A percentile compares a stretch with the other conserved stretches of the same genome.
These are phyloP conservation scores for Coccyzus lansbergi DNA, from an alignment of 2,797 vertebrate genomes.

Conservation along the genomic window DNA sequence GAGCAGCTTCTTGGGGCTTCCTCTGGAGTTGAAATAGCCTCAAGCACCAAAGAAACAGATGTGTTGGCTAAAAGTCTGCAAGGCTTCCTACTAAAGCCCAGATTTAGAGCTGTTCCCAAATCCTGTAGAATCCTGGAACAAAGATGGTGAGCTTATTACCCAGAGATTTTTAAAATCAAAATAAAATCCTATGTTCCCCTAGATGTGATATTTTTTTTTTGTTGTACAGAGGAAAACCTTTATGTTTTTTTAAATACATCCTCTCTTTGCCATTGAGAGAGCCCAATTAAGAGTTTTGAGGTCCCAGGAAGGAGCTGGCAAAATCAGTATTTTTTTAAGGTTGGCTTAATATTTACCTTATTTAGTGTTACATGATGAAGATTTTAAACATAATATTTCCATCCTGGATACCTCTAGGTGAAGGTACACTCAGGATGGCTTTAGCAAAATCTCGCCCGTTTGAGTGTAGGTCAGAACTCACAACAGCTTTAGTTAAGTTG, in stretches of 20 bases:
- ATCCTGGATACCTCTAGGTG: neutral
- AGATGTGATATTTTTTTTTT: neutral
- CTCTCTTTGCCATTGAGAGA: neutral
- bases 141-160: neutral
- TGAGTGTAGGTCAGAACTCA: neutral
- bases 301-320: neutral
- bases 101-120: neutral
- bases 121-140: neutral
- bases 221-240: neutral
- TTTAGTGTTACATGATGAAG: neutral
- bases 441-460: neutral
- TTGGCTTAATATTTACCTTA: neutral
- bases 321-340: neutral
- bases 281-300: neutral
- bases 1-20: neutral
- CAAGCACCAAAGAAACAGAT: neutral
- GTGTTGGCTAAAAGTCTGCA: neutral
- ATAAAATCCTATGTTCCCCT: neutral
- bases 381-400: neutral
- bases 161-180: conserved; percentile 10
- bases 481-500: neutral
- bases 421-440: neutral
- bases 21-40: neutral
- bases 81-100: neutral
- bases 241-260: neutral